Evolutionary conservation across 2,797 vertebrate genomes (phyloP).

Genomic region (Karalla daura): DNA sequence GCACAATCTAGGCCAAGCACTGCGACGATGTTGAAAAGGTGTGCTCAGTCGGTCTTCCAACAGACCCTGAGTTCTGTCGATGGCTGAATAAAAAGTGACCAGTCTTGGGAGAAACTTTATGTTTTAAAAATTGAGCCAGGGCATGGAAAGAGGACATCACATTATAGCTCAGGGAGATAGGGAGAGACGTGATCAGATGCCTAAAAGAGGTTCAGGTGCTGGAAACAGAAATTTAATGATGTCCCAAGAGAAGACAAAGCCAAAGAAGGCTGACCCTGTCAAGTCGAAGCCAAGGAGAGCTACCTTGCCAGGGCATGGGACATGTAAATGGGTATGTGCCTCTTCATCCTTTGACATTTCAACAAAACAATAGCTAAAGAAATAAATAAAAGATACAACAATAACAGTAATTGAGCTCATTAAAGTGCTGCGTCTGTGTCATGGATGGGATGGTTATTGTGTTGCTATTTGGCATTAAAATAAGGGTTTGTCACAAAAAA

Average conservation of each 20-base stretch:
- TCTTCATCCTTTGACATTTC: conserved; percentile 58
- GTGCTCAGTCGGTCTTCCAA: conserved; percentile 31
- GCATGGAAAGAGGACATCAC: conserved; percentile 67
- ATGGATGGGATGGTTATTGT: conserved; percentile 1
- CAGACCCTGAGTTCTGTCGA: conserved; percentile 44
- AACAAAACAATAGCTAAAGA: conserved; percentile 45
- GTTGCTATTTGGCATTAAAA: conserved; percentile 11
- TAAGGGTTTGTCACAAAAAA: not conserved
- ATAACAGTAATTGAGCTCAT: conserved; percentile 59
- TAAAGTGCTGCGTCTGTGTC: conserved; percentile 20
- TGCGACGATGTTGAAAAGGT: conserved; percentile 38
- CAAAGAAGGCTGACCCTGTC: conserved; percentile 75
- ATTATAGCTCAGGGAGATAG: conserved; percentile 62
- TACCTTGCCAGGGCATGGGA: conserved; percentile 66
- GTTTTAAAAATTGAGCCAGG: conserved; percentile 63
- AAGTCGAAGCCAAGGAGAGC: conserved; percentile 68
- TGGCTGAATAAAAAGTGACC: conserved; percentile 43
- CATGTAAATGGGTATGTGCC: conserved; percentile 70
- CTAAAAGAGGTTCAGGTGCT: conserved; percentile 75
- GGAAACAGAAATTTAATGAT: conserved; percentile 80
- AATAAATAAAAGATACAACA: too few relatives aligned
- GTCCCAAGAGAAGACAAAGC: conserved; percentile 74
- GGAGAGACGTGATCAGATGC: conserved; percentile 67
- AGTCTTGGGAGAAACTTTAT: conserved; percentile 56
- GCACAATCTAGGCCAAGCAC: conserved; percentile 52